Evolutionary conservation across 1,140 invertebrate species (phyloP).

Genomic region (Mercenaria mercenaria): DNA sequence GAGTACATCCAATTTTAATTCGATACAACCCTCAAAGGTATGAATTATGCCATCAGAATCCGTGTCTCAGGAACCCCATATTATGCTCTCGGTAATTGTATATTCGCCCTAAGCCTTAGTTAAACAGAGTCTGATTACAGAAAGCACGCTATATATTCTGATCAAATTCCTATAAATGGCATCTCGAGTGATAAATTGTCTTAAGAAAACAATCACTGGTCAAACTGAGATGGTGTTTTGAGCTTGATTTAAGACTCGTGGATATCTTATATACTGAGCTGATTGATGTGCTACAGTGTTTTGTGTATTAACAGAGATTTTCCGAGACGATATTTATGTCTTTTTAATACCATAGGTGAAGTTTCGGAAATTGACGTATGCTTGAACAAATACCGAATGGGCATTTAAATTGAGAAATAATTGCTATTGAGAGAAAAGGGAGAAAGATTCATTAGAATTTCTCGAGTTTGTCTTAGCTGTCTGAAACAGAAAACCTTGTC

Average conservation of each 20-base stretch:
- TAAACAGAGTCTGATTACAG: constrained; percentile 29
- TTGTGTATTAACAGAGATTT: constrained; percentile 39
- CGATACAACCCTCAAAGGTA: background rate
- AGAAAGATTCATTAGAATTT: constrained; percentile 6
- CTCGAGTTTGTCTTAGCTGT: constrained; percentile 3
- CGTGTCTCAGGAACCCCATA: constrained; percentile 7
- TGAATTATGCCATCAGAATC: constrained; percentile 4
- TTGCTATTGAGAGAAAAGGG: background rate
- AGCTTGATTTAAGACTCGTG: constrained; percentile 42
- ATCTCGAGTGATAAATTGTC: constrained; percentile 39
- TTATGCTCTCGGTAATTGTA: constrained; percentile 30
- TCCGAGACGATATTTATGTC: constrained; percentile 20
- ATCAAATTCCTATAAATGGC: constrained; percentile 44
- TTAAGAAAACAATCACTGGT: constrained; percentile 48
- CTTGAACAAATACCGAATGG: background rate
- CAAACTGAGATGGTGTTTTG: constrained; percentile 34
- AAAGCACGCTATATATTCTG: constrained; percentile 44
- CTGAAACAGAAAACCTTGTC: background rate
- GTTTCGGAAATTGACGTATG: background rate
- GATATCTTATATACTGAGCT: constrained; percentile 5
- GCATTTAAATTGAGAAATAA: constrained; percentile 37
- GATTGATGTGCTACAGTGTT: constrained; percentile 3
- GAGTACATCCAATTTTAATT: constrained; percentile 24
- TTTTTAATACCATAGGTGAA: constrained; percentile 25
- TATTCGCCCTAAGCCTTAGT: background rate